Evolutionary conservation across 2,888 invertebrate species (phyloP).

Genomic region (Patella ulyssiponensis): DNA sequence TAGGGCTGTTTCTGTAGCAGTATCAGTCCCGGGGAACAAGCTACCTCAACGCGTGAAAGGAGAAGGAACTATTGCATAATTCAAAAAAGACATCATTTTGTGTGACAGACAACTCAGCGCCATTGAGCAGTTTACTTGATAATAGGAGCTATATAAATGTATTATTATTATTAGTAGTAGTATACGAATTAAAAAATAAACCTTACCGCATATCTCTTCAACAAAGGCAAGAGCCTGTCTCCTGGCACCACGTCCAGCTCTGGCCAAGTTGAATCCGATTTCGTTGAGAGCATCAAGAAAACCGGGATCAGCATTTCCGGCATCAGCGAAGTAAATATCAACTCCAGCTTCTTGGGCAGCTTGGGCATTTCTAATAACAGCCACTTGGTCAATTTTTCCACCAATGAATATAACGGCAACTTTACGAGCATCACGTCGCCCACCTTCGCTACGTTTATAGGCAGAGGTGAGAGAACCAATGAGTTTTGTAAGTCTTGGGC

Average conservation of each 20-base stretch:
- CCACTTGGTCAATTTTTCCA: constrained; percentile 12
- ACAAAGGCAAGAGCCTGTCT: neutral
- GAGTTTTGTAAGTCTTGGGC: constrained; percentile 16
- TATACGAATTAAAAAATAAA: no score
- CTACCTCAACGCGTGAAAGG: no score
- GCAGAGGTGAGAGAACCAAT: neutral
- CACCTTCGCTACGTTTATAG: neutral
- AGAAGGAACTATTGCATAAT: no score
- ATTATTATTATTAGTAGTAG: no score
- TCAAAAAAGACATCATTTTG: no score
- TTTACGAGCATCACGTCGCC: constrained; percentile 12
- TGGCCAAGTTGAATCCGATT: neutral
- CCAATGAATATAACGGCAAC: constrained; percentile 27
- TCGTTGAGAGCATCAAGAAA: neutral
- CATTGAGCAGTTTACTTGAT: no score
- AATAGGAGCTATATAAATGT: no score
- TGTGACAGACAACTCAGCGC: no score
- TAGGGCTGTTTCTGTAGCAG: no score
- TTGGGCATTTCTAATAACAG: neutral
- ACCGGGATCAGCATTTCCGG: neutral
- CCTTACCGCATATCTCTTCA: neutral
- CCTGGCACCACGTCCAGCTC: neutral
- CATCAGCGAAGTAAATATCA: neutral
- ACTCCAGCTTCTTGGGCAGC: neutral
- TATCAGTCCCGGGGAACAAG: no score